Percentiles rank a stretch among this genome's conserved stretches.
Conservation (phyloP, 2,797 vertebrate genomes). For the Rhinogobio ventralis region DNA sequence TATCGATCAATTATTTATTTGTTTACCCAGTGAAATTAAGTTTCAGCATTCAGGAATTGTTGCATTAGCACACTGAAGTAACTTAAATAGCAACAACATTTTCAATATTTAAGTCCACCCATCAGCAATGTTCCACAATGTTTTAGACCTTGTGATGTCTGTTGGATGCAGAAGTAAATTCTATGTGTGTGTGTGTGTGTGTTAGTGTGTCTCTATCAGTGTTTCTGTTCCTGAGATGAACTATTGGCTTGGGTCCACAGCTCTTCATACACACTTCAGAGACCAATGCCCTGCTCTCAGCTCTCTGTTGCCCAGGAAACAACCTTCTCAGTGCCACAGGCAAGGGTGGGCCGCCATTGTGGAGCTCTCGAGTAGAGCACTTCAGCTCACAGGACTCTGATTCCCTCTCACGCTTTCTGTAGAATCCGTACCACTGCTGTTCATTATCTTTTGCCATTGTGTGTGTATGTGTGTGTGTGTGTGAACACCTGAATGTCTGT, state of each 20-base stretch:
- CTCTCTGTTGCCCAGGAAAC: slow-evolving; percentile 66
- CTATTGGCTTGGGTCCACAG: slow-evolving; percentile 50
- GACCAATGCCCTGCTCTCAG: slow-evolving; percentile 53
- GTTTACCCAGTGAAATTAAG: no score
- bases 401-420: slow-evolving; percentile 37
- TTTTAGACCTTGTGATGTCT: background rate
- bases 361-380: slow-evolving; percentile 51
- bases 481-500: slow-evolving; percentile 27
- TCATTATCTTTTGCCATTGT: slow-evolving; percentile 37
- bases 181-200: background rate
- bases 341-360: slow-evolving; percentile 51
- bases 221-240: slow-evolving; percentile 49
- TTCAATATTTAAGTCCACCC: background rate
- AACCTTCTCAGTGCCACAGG: slow-evolving; percentile 58
- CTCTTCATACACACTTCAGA: slow-evolving; percentile 60
- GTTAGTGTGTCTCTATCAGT: slow-evolving; percentile 51
- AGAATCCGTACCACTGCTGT: slow-evolving; percentile 44
- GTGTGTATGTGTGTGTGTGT: background rate
- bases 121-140: background rate
- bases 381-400: slow-evolving; percentile 56
- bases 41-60: background rate
- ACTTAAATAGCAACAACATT: no score
- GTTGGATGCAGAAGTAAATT: background rate
- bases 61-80: background rate
- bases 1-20: background rate